Evolutionary conservation across 2,888 invertebrate genomes (phyloP), one percentile per base, ranked within the genome.

Genomic region (Parasteatoda lunata): DNA sequence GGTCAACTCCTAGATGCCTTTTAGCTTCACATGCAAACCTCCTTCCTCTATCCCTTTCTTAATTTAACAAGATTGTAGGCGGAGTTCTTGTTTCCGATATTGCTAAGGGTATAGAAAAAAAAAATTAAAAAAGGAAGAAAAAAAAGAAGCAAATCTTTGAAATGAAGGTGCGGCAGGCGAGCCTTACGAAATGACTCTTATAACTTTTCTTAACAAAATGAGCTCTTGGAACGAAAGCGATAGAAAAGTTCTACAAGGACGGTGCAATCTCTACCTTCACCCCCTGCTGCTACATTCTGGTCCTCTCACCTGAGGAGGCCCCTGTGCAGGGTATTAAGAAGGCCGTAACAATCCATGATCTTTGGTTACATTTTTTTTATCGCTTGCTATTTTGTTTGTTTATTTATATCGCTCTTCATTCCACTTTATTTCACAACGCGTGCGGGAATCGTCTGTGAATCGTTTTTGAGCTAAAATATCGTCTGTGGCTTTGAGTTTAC

Each of bases 141-240:
- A 59, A 59, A 59, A 59, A 59, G 13, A 7, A 59, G 59, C 59
- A 59, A 59, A 59, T 59, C 54, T 45, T 9, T 68, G 66, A 54
- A 51, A 51, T n/a, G 6, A 49, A 83, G 83, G 83, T 77, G 83
- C 77, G 83, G 83, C 48, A 9, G 47, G 15, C 45, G 59, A 45
- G 52, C 7, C 64, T 81, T 84, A 13, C 77, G 71, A 51, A 77
- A 77, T 52, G 13, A 51, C 82, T 54, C 9, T 11, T 76, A 79
- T 30, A 79, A 54, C 65, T 65, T 59, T 68, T 30, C 30, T 59
- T 11, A 66, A 59, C 66, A 69, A 76, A 82, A 70, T 82, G 51
- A 69, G 64, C 82, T 82, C 49, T 73, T 70, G 73, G 79, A 68
- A 79, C 78, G 75, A 78, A 76, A 75, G 78, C 73, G 66, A 65